A percentile compares a stretch with the other conserved stretches of the same genome.
phyloP scores from a whole-genome alignment of 2,888 invertebrate species.

The Metalampra italica region DNA sequence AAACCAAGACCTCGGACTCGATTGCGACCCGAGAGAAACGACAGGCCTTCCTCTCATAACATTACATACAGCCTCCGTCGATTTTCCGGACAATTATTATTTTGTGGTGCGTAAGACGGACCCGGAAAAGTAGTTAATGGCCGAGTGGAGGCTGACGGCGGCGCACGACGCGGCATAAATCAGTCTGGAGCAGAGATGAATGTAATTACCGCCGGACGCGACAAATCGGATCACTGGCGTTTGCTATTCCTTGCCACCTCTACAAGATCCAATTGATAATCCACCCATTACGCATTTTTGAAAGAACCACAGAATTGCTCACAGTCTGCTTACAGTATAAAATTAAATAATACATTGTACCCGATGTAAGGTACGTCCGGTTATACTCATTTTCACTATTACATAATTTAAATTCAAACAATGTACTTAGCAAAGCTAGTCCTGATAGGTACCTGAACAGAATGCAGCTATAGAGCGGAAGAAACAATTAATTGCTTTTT shows the following conservation, averaged over 20 bases:
- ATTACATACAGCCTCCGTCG: constrained; percentile 76
- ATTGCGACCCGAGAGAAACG: constrained; percentile 71
- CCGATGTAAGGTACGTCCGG: neutral
- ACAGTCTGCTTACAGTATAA: too few species aligned
- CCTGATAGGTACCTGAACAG: constrained; percentile 16
- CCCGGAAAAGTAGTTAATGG: constrained; percentile 68
- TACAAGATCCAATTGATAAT: neutral
- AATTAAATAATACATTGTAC: too few species aligned
- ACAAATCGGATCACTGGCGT: constrained; percentile 46
- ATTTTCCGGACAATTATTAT: constrained; percentile 79
- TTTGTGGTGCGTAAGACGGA: constrained; percentile 76
- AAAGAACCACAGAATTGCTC: too few species aligned
- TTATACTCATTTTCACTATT: neutral
- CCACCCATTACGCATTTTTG: too few species aligned
- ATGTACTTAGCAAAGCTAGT: constrained; percentile 5
- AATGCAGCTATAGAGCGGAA: constrained; percentile 22
- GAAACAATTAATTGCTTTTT: constrained; percentile 58
- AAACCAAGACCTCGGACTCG: constrained; percentile 78
- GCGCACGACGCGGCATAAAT: constrained; percentile 48
- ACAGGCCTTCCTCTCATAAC: constrained; percentile 74
- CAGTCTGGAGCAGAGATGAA: constrained; percentile 61
- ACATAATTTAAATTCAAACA: neutral
- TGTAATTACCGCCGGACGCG: constrained; percentile 55
- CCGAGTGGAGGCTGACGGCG: constrained; percentile 45
- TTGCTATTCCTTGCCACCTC: constrained; percentile 26